These are phyloP conservation scores for Drosophila pandora DNA, from an alignment of 1,140 invertebrate genomes.

Conservation along the genomic window DNA sequence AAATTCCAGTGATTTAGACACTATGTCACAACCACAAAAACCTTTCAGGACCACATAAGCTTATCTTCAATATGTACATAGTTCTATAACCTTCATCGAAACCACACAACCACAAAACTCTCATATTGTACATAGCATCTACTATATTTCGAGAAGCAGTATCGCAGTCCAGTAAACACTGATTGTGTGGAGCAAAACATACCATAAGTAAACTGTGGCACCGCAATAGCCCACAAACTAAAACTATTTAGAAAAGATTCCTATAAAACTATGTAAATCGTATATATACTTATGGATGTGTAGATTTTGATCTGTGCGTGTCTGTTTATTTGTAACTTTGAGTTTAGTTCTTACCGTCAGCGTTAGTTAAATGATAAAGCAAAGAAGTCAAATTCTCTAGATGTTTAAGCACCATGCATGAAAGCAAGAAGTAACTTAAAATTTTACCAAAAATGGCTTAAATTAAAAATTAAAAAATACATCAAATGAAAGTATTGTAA, in stretches of 20 bases:
- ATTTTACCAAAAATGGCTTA: slow-evolving; percentile 69
- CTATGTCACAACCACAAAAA: neutral
- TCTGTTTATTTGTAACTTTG: slow-evolving; percentile 54
- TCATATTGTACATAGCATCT: slow-evolving; percentile 50
- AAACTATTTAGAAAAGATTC: slow-evolving; percentile 73
- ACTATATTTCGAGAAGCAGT: slow-evolving; percentile 58
- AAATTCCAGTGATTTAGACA: neutral
- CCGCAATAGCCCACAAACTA: slow-evolving; percentile 41
- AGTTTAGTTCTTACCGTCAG: slow-evolving; percentile 60
- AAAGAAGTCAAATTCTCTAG: slow-evolving; percentile 81
- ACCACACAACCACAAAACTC: slow-evolving; percentile 8
- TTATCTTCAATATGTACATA: slow-evolving; percentile 50
- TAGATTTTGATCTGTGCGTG: slow-evolving; percentile 55
- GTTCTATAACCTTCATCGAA: slow-evolving; percentile 9
- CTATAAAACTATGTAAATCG: slow-evolving; percentile 59
- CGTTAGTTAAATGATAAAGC: slow-evolving; percentile 47
- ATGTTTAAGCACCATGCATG: slow-evolving; percentile 50
- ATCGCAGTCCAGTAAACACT: slow-evolving; percentile 46
- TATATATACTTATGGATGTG: slow-evolving; percentile 45
- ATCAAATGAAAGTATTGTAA: slow-evolving; percentile 61
- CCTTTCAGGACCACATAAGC: slow-evolving; percentile 21
- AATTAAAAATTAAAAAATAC: slow-evolving; percentile 1
- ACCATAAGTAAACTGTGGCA: slow-evolving; percentile 68
- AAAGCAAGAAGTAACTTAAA: slow-evolving; percentile 27
- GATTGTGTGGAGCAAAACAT: slow-evolving; percentile 39